These are phyloP conservation scores for Cephalopterus ornatus DNA, from an alignment of 2,113 vertebrate genomes.

Conservation along the genomic window DNA sequence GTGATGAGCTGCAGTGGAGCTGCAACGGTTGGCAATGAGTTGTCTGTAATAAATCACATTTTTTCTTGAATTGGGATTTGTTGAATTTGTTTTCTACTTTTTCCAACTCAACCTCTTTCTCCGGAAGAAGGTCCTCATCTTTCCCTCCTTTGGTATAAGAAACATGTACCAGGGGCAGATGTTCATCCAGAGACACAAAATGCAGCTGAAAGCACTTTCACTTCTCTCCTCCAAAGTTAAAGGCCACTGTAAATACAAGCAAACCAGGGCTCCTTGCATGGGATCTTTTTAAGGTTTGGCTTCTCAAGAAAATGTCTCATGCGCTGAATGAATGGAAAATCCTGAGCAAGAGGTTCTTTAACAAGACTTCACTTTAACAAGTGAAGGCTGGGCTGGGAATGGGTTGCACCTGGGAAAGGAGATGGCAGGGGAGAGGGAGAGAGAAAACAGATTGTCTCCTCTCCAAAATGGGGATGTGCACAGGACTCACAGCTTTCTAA, in stretches of 20 bases:
- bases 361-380: neutral
- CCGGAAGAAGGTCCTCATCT: neutral
- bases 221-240: neutral
- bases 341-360: neutral
- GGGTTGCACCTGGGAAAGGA: neutral
- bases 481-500: slow-evolving; percentile 95
- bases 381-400: neutral
- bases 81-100: neutral
- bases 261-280: neutral
- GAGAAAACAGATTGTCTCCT: neutral
- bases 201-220: neutral
- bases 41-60: neutral
- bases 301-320: neutral
- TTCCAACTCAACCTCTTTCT: neutral
- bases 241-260: neutral
- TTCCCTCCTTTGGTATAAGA: neutral
- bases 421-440: neutral
- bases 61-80: neutral
- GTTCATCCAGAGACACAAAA: neutral
- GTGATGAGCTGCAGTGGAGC: neutral
- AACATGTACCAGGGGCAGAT: neutral
- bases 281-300: neutral
- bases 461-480: neutral
- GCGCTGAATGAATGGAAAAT: neutral
- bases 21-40: neutral